These are phyloP conservation scores for Acropternis orthonyx DNA, from an alignment of 2,797 vertebrate species.

Conservation along the genomic window DNA sequence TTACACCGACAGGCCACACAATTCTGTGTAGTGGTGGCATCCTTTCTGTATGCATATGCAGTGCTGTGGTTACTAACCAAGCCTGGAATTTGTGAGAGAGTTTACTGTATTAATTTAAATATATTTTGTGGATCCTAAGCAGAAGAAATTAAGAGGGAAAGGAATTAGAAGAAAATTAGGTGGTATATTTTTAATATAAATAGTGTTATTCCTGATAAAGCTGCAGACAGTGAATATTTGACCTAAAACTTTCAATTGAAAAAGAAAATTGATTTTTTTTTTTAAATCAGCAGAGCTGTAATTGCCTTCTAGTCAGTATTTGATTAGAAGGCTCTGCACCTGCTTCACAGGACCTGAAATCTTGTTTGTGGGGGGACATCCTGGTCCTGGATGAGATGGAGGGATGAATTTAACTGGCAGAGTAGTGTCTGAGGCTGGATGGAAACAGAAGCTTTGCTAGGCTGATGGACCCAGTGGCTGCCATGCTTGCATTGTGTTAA, in stretches of 20 bases:
- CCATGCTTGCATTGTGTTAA: accelerated
- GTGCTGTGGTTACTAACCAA: neutral
- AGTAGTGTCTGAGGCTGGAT: no score
- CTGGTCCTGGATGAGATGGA: neutral
- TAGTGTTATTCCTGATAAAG: neutral
- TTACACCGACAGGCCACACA: accelerated
- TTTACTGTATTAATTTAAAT: neutral
- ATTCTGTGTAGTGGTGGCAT: neutral
- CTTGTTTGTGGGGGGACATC: accelerated
- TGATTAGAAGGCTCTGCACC: neutral
- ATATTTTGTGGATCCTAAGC: neutral
- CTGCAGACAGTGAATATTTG: neutral
- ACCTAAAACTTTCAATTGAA: neutral
- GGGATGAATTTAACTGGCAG: neutral
- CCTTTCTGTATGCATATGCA: neutral
- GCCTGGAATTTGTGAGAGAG: neutral
- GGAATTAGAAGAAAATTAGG: neutral
- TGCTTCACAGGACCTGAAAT: neutral
- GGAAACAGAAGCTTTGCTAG: neutral
- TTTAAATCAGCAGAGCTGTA: neutral
- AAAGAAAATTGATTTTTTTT: neutral
- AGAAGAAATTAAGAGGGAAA: neutral
- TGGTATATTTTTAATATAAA: neutral
- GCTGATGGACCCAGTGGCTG: accelerated
- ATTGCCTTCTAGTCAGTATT: neutral